Base-by-base conservation (phyloP, 1,140 invertebrate genomes). In the Brachionus plicatilis region DNA sequence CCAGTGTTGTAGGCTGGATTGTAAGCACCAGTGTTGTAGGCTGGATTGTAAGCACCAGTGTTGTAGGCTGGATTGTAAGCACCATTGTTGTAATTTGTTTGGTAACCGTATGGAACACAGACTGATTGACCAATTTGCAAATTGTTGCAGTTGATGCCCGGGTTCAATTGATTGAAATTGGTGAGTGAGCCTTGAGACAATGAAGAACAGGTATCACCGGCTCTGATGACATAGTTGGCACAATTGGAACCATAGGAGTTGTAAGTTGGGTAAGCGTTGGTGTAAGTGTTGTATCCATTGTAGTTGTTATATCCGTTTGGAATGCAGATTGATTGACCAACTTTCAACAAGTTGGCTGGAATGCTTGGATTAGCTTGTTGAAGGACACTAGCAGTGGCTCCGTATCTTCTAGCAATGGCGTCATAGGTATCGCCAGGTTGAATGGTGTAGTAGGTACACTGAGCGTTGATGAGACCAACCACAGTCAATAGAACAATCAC, bases 371-470 rank as follows among this genome's bases (percentile, higher is more conserved):
- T 80, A 41, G 76, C 43, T 65, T 47, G 43, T 53, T 50, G 45
- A 47, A 80, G n/a, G 8, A 27, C 45, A 43, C 6, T 41, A n/a
- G 47, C 17, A 65, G 1, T 53, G 29, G 37, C 24, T 56, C 76
- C 76, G n/a, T 56, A 80, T 33, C 76, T 53, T 53, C 45, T 65
- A 9, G 76, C 76, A 11, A 80, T 56, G 17, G 56, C 20, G 9
- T 65, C 47, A 80, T 50, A 80, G 27, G 47, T 65, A 24, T 80
- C 76, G 7, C 76, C 76, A 20, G 24, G 41, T 41, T 53, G 47
- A 56, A 80, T 80, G 37, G 68, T 72, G n/a, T 72, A 72, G 43
- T 68, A 68, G 29, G 27, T 68, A 11, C 65, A 68, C 12, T 68
- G 65, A 29, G 65, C 65, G 24, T 68, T 68, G 65, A 68, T 68